Conservation (phyloP, 1,140 invertebrate genomes). For the Scaptomyza montana region DNA sequence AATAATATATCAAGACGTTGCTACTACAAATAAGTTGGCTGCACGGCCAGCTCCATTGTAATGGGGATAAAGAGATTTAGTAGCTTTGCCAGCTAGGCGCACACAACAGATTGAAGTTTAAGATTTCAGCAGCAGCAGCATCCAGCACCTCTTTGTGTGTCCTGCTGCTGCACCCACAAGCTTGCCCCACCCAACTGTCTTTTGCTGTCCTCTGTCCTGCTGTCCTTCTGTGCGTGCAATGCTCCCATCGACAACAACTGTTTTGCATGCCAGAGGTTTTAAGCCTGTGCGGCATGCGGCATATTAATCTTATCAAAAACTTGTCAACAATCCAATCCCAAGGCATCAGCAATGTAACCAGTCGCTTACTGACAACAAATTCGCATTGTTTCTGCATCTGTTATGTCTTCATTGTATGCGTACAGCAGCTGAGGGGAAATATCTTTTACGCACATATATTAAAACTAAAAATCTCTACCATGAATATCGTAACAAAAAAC, state of each 20-base stretch:
- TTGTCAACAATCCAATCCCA: conserved; percentile 74
- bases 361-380: conserved; percentile 63
- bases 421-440: conserved; percentile 5
- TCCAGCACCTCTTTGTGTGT: conserved; percentile 35
- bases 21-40: conserved; percentile 73
- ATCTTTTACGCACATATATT: neutral
- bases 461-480: neutral
- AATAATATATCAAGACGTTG: conserved; percentile 77
- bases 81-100: conserved; percentile 53
- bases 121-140: conserved; percentile 30
- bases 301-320: conserved; percentile 82
- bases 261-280: conserved; percentile 66
- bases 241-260: conserved; percentile 50
- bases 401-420: conserved; percentile 50
- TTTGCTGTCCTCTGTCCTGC: conserved; percentile 15
- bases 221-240: conserved; percentile 77
- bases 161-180: conserved; percentile 22
- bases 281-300: conserved; percentile 62
- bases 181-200: neutral
- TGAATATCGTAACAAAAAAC: neutral
- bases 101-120: conserved; percentile 30
- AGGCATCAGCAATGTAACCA: conserved; percentile 24
- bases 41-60: conserved; percentile 44
- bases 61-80: conserved; percentile 76
- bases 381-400: conserved; percentile 63